A percentile compares a stretch with the other conserved stretches of the same genome.
These are phyloP conservation scores for Capitulum mitella DNA, from an alignment of 2,888 invertebrate genomes.

Conservation along the genomic window DNA sequence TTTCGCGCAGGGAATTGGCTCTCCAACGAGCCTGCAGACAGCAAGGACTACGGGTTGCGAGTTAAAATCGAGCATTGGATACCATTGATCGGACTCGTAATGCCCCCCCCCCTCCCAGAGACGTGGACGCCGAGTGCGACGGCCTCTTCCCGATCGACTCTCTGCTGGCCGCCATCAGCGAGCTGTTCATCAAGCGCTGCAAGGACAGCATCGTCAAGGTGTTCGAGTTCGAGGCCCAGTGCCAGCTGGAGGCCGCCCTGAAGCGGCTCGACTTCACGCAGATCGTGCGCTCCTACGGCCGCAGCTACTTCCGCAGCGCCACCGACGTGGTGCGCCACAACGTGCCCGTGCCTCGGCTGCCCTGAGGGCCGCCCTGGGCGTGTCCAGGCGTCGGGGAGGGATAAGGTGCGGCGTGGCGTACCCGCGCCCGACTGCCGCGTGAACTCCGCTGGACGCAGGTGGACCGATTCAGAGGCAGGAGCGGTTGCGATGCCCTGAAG, in stretches of 20 bases:
- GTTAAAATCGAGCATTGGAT: no score
- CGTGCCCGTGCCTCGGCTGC: background rate
- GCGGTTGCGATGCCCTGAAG: no score
- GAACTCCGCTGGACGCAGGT: no score
- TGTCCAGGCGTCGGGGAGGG: no score
- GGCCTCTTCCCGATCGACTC: slow-evolving; percentile 24
- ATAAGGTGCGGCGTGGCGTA: no score
- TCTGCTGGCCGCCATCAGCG: background rate
- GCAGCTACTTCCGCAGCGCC: background rate
- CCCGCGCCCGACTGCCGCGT: no score
- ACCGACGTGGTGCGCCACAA: background rate
- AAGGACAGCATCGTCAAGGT: slow-evolving; percentile 25
- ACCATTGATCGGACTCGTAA: background rate
- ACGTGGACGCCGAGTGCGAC: slow-evolving; percentile 14
- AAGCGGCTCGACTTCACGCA: slow-evolving; percentile 22
- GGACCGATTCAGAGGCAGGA: no score
- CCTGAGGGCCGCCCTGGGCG: background rate
- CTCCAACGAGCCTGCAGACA: no score
- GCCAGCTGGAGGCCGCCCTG: slow-evolving; percentile 20
- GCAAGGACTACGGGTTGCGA: no score
- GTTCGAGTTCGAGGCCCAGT: slow-evolving; percentile 25
- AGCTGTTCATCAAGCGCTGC: slow-evolving; percentile 21
- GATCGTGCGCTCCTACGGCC: slow-evolving; percentile 16
- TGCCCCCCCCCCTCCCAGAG: background rate
- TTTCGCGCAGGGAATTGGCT: no score